Base-by-base conservation (phyloP, 1,140 invertebrate genomes). In the Fopius arisanus region DNA sequence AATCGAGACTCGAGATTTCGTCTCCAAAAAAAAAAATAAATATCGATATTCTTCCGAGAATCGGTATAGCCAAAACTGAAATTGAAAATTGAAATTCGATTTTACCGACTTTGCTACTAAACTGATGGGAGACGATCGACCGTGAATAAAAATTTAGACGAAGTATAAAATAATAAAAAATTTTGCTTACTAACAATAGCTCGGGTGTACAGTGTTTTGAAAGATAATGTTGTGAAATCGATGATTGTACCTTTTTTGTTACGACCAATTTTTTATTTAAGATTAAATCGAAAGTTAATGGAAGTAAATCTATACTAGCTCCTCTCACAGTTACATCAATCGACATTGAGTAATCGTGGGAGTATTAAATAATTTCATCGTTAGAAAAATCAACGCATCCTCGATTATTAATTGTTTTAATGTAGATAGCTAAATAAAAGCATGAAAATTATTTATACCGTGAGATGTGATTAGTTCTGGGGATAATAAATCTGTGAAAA, bases 121-220 rank as follows among this genome's bases (percentile, higher is more conserved):
- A 21, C 31, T 37, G n/a, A 37, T 66, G n/a, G 14, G 16, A 66
- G 4, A 40, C 63, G 28, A 66, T 19, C 12, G 37, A 33, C 37
- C 33, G 33, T 37, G 33, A 37, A 37, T 37, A 9, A 70, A 62
- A 59, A 29, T 43, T 54, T 54, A 33, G 62, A 54, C n/a, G 62
- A 70, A 31, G 19, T 59, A 71, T 29, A 14, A 63, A 23, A 59
- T 16, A 70, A 28, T n/a, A 28, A 70, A n/a, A 28, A 31, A 54
- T 31, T 70, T n/a, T 67, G 59, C 31, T 70, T 62, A 70, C 31
- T 70, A 62, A 70, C 69, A 43, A 62, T 43, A 62, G 48, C 70
- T 72, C 70, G 31, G 70, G 59, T 72, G 70, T 72, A 72, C 70
- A 72, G 59, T 70, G 69, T 70, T 72, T 43, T 71, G 29, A 59